Evolutionary conservation across 2,113 vertebrate genomes (phyloP).

Genomic region (Lophotis ruficrista): DNA sequence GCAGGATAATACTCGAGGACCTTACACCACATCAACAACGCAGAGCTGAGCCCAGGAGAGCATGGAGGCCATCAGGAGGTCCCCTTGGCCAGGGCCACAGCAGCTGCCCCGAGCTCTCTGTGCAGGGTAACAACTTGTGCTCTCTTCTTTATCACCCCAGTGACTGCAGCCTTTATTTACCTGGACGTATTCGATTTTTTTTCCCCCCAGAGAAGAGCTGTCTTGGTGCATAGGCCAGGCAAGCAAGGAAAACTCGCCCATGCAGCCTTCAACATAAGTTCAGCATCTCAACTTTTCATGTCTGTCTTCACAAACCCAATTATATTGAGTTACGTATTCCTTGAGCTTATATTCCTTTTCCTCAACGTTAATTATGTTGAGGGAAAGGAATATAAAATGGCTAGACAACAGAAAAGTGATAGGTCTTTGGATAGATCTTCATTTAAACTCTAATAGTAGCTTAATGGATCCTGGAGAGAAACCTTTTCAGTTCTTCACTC

Average conservation of each 20-base stretch:
- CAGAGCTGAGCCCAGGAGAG: not conserved
- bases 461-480: not conserved
- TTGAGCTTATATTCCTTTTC: too few species aligned
- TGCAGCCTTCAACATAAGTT: accelerated
- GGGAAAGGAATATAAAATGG: not conserved
- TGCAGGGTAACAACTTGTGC: not conserved
- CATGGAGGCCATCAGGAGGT: not conserved
- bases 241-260: not conserved
- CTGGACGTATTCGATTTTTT: not conserved
- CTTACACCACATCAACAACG: not conserved
- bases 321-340: too few species aligned
- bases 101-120: accelerated
- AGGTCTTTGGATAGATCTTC: not conserved
- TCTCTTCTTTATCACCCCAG: not conserved
- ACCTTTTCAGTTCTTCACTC: not conserved
- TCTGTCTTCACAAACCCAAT: not conserved
- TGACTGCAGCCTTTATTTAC: not conserved
- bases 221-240: not conserved
- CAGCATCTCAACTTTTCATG: not conserved
- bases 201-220: not conserved
- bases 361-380: not conserved
- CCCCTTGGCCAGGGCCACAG: not conserved
- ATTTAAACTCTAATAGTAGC: not conserved
- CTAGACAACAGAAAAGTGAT: not conserved
- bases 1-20: not conserved